A percentile compares a stretch with the other conserved stretches of the same genome.
Conservation (phyloP, 2,797 vertebrate species). For the Dendrocincla fuliginosa region DNA sequence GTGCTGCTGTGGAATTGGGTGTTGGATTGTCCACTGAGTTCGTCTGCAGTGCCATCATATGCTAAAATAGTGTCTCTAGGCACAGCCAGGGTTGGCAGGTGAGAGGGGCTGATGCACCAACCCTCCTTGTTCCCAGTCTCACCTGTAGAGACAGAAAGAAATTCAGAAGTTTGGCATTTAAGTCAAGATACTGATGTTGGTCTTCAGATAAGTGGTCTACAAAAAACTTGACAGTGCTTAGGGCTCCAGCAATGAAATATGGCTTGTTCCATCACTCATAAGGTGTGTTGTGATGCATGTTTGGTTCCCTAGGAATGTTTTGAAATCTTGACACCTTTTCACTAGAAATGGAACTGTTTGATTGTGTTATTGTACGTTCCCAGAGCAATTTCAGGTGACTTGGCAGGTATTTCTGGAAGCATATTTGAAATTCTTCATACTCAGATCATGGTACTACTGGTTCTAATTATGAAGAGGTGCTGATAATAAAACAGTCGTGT, state of each 20-base stretch:
- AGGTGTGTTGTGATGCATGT: neutral
- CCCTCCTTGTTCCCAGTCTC: neutral
- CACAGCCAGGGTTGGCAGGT: neutral
- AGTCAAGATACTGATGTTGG: neutral
- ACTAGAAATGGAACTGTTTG: neutral
- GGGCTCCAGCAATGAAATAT: neutral
- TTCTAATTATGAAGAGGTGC: neutral
- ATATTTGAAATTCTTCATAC: neutral
- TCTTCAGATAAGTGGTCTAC: neutral
- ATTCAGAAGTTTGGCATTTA: neutral
- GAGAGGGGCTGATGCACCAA: neutral
- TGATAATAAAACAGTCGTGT: neutral
- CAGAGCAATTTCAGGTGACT: neutral
- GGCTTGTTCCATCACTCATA: rapidly evolving
- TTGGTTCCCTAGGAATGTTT: neutral
- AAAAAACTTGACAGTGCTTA: neutral
- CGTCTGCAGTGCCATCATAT: neutral
- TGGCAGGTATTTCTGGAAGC: neutral
- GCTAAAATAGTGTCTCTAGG: neutral
- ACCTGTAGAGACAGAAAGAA: neutral
- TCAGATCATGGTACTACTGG: neutral
- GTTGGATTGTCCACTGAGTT: neutral
- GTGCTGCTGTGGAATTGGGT: neutral
- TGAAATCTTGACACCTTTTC: neutral
- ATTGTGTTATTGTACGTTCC: neutral